Evolutionary conservation across 1,140 invertebrate genomes (phyloP).

Genomic region (Palaemon carinicauda): DNA sequence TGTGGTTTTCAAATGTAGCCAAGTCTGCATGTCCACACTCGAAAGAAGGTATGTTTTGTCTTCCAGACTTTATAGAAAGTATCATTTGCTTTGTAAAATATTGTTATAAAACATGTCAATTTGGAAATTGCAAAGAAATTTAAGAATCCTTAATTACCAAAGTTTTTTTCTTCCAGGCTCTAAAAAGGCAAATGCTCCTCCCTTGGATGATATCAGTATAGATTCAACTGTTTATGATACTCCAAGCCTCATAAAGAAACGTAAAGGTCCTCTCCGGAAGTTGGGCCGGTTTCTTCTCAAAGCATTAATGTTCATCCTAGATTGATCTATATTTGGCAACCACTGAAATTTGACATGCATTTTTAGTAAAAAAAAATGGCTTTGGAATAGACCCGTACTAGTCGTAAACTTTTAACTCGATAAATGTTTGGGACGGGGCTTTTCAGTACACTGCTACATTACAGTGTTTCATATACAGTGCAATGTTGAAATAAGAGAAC

Average conservation of each 20-base stretch:
- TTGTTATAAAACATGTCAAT: neutral
- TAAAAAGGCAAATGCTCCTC: slow-evolving; percentile 43
- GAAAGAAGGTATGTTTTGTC: slow-evolving; percentile 18
- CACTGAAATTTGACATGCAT: neutral
- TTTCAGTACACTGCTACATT: no score
- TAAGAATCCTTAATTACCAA: neutral
- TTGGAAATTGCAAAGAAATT: no score
- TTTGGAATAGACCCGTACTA: neutral
- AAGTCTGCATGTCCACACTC: slow-evolving; percentile 59
- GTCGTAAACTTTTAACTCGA: no score
- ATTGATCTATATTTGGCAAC: slow-evolving; percentile 9
- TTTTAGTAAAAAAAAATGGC: neutral
- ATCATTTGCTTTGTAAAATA: neutral
- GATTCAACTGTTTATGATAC: slow-evolving; percentile 51
- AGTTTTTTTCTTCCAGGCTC: slow-evolving; percentile 7
- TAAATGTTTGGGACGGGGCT: no score
- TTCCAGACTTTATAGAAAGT: neutral
- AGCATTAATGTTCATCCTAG: slow-evolving; percentile 58
- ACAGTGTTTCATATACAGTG: neutral
- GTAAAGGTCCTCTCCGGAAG: slow-evolving; percentile 57
- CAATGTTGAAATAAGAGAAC: neutral
- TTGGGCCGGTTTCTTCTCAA: slow-evolving; percentile 57
- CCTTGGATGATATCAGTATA: slow-evolving; percentile 53
- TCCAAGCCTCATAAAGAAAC: slow-evolving; percentile 51
- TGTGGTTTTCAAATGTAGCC: slow-evolving; percentile 58